phyloP scores from a whole-genome alignment of 2,888 invertebrate species.

The Escarpia spicata region DNA sequence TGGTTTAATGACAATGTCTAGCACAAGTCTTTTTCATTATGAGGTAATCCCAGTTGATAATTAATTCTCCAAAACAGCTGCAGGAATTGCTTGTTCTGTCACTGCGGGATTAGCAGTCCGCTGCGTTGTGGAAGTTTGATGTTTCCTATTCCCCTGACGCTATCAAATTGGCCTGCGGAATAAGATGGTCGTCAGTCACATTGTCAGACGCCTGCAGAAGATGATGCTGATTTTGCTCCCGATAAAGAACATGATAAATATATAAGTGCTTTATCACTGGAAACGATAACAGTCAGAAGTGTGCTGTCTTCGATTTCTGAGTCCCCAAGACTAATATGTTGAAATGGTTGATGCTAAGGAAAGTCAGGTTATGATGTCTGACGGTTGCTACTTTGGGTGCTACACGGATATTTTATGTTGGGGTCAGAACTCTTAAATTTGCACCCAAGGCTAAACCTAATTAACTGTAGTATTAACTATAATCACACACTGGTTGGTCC shows the following conservation, averaged over 20 bases:
- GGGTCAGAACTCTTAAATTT: neutral
- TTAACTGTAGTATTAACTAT: too few species aligned
- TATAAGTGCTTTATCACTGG: neutral
- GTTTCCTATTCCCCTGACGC: neutral
- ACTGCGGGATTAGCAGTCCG: neutral
- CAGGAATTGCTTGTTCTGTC: neutral
- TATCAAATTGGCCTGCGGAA: neutral
- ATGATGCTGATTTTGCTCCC: neutral
- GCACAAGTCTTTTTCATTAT: conserved; percentile 10
- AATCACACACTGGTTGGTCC: too few species aligned
- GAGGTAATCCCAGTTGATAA: neutral
- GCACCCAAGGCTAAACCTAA: neutral
- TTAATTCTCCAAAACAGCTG: conserved; percentile 5
- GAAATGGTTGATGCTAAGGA: neutral
- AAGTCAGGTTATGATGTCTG: neutral
- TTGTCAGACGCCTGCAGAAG: neutral
- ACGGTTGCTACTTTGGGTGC: neutral
- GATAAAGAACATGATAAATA: conserved; percentile 16
- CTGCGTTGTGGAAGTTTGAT: neutral
- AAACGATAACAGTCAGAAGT: neutral
- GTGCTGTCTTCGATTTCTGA: neutral
- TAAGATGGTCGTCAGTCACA: neutral
- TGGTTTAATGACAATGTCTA: neutral
- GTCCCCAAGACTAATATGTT: neutral
- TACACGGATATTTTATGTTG: too few species aligned